These are phyloP conservation scores for Trematomus loennbergii DNA, from an alignment of 2,113 vertebrate genomes.

Conservation along the genomic window DNA sequence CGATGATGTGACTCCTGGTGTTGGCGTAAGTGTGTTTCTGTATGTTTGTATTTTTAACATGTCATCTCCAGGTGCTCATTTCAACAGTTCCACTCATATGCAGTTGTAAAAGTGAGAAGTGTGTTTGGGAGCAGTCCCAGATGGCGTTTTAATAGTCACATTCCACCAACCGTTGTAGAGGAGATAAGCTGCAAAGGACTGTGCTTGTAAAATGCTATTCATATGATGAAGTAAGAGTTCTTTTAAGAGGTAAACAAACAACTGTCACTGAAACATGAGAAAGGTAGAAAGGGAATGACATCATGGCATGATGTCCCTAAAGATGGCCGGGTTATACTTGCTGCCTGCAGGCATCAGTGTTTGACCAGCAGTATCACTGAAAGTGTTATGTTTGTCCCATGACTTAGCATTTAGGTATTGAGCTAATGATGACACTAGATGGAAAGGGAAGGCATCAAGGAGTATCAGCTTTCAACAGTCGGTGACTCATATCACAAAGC, in stretches of 20 bases:
- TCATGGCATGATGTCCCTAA: background rate
- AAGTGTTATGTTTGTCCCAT: background rate
- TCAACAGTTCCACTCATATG: constrained; percentile 46
- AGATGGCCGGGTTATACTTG: background rate
- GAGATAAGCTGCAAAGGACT: constrained; percentile 35
- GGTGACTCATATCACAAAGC: background rate
- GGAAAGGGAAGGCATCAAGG: background rate
- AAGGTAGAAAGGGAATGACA: background rate
- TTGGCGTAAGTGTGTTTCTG: background rate
- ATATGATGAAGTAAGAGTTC: background rate
- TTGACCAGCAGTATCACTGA: background rate
- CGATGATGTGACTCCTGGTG: constrained; percentile 27
- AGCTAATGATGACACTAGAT: background rate
- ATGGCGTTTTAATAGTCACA: constrained; percentile 19
- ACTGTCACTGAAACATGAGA: background rate
- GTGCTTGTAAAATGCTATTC: constrained; percentile 7
- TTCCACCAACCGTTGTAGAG: constrained; percentile 25
- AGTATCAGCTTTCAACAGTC: background rate
- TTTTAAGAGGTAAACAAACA: constrained; percentile 6
- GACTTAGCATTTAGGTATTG: background rate
- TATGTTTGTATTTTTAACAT: constrained; percentile 50
- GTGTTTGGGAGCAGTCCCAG: constrained; percentile 50
- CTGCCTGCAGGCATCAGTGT: constrained; percentile 9
- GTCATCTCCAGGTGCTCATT: constrained; percentile 51
- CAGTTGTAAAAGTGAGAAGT: constrained; percentile 70